A percentile compares a stretch with the other conserved stretches of the same genome.
These are phyloP conservation scores for Neoscelio sp. DNA, from an alignment of 2,888 invertebrate genomes.

Conservation along the genomic window DNA sequence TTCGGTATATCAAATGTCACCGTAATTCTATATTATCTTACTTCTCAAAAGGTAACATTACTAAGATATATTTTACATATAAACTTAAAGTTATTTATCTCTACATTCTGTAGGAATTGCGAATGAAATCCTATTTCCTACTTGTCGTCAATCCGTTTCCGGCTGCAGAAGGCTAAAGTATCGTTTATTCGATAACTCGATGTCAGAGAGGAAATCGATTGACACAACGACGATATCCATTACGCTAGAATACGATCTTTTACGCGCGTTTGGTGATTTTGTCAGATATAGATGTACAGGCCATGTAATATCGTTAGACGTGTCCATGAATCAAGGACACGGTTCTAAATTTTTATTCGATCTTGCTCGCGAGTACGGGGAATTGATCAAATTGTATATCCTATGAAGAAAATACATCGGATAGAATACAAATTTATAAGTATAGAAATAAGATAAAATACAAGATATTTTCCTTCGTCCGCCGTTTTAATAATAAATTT, in stretches of 20 bases:
- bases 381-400: not conserved
- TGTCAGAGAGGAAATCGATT: conserved; percentile 74
- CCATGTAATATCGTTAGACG: conserved; percentile 21
- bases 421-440: no score
- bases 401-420: not conserved
- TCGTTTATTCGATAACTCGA: conserved; percentile 69
- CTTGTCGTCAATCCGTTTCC: conserved; percentile 69
- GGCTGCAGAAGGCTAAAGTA: conserved; percentile 67
- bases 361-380: not conserved
- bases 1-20: no score
- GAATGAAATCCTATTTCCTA: conserved; percentile 66
- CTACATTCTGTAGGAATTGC: conserved; percentile 49
- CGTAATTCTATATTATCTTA: no score
- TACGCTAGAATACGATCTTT: conserved; percentile 67
- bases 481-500: no score
- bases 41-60: not conserved
- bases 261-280: conserved; percentile 50
- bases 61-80: conserved; percentile 44
- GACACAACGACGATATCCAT: conserved; percentile 73
- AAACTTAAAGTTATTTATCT: conserved; percentile 43
- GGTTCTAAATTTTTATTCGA: conserved; percentile 18
- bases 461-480: no score
- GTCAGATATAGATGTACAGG: conserved; percentile 36
- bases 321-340: conserved; percentile 36
- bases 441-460: no score